phyloP scores from a whole-genome alignment of 2,888 invertebrate species.

The Calliopum simillimum region DNA sequence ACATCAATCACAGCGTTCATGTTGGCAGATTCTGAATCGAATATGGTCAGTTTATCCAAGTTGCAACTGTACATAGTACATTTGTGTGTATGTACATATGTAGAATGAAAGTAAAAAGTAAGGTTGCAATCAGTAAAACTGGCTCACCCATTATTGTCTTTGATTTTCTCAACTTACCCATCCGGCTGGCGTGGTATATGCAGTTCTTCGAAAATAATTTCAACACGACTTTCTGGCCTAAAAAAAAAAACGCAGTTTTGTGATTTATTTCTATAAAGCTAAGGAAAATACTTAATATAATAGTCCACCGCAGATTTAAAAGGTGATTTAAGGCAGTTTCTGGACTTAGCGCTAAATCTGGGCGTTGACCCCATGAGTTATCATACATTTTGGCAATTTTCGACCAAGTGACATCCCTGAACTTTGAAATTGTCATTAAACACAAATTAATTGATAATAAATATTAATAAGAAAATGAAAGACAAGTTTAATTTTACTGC shows the following conservation, averaged over 20 bases:
- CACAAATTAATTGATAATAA: no score
- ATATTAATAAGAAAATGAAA: no score
- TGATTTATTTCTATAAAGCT: not conserved
- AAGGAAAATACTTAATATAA: not conserved
- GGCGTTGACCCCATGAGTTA: not conserved
- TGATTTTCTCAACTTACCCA: constrained; percentile 41
- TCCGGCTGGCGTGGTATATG: constrained; percentile 64
- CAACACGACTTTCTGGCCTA: constrained; percentile 70
- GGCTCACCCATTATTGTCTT: no score
- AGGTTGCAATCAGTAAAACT: not conserved
- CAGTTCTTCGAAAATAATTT: constrained; percentile 82
- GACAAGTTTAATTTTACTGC: no score
- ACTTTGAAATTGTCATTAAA: no score
- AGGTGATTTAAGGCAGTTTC: no score
- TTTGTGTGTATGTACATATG: no score
- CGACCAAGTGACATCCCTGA: no score
- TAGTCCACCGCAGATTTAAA: no score
- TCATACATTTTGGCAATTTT: no score
- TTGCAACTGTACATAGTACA: constrained; percentile 62
- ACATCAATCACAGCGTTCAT: constrained; percentile 82
- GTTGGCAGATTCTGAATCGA: constrained; percentile 80
- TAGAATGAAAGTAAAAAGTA: not conserved
- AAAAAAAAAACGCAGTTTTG: constrained; percentile 14
- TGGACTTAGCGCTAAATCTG: no score
- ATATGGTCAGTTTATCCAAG: constrained; percentile 83